Conservation (phyloP, 64 coral and sea anemone genomes). For the Platygyra sinensis region DNA sequence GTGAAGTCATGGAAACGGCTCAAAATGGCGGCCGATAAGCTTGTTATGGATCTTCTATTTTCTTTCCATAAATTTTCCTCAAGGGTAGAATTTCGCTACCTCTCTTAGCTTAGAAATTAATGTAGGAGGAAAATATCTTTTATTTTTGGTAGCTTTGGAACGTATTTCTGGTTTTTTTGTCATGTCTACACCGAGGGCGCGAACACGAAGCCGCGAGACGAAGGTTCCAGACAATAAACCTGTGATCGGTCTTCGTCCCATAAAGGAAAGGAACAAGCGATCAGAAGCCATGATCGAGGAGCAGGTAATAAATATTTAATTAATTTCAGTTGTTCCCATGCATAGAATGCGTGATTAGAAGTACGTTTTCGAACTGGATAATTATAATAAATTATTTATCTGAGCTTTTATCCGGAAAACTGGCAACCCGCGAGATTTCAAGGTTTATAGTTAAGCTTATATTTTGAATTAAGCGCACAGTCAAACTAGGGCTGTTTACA, state of each 20-base stretch:
- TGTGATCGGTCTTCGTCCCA: conserved; percentile 9
- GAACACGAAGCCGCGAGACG: background rate
- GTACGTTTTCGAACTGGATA: background rate
- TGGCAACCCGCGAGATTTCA: background rate
- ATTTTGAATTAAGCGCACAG: no score
- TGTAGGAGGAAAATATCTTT: background rate
- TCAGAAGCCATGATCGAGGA: conserved; percentile 82
- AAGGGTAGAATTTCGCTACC: background rate
- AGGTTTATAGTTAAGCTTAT: no score
- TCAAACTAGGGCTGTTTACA: no score
- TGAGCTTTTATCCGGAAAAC: background rate
- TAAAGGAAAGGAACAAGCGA: conserved; percentile 58
- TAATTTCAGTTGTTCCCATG: background rate
- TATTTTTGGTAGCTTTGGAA: background rate
- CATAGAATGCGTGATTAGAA: background rate
- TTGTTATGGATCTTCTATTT: no score
- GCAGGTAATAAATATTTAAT: conserved; percentile 47
- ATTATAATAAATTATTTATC: conserved; percentile 6
- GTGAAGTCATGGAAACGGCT: conserved; percentile 43
- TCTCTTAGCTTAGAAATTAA: background rate
- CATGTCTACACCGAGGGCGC: conserved; percentile 33
- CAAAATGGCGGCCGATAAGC: conserved; percentile 31
- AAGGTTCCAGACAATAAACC: conserved; percentile 1
- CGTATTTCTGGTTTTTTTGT: background rate
- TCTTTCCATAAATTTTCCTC: background rate